Base-by-base conservation (phyloP, 1,140 invertebrate species). In the Anastrepha ludens region DNA sequence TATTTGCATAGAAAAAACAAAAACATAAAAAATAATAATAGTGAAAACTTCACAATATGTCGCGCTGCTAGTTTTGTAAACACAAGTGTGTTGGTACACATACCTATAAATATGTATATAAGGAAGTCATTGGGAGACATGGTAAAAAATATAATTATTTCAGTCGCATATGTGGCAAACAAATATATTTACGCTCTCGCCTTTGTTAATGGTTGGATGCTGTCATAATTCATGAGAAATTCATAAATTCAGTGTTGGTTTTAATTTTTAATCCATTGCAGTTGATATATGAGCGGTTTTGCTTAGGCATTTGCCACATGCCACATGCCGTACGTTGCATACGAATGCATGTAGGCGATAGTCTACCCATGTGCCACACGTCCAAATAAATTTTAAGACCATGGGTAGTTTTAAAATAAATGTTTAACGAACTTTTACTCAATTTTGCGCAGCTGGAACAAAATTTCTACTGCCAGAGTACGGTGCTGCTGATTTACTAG, bases 161-260 rank as follows among this genome's bases (percentile, higher is more conserved):
- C 9, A 67, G 64, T 2, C 64, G 11, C 64, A 67, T 29, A 20
- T 67, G 64, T 67, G 64, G 29, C 64, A 29, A 29, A n/a, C 11
- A 41, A 67, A 67, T 67, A 67, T 67, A 29, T 67, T 67, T 67
- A 44, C 67, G 44, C 67, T 44, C 44, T 74, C 15, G 41, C 67
- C 39, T 58, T 55, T 50, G 74, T 41, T 29, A 50, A 55, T 55
- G 47, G 47, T 17, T 47, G 47, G 74, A 2, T 81, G 47, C 74
- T 81, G 74, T 81, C 74, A 81, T 81, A 81, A 55, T 81, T 81
- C 74, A 81, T 81, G 44, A 8, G 47, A 55, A 81, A 81, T 81
- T 81, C 74, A 81, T 81, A 81, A 81, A 81, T 81, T 55, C 47
- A 81, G 9, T 55, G 50, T 55, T 81, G 74, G 74, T 81, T 81